Conservation (phyloP, 2,797 vertebrate species). For the Aldrovandia affinis region DNA sequence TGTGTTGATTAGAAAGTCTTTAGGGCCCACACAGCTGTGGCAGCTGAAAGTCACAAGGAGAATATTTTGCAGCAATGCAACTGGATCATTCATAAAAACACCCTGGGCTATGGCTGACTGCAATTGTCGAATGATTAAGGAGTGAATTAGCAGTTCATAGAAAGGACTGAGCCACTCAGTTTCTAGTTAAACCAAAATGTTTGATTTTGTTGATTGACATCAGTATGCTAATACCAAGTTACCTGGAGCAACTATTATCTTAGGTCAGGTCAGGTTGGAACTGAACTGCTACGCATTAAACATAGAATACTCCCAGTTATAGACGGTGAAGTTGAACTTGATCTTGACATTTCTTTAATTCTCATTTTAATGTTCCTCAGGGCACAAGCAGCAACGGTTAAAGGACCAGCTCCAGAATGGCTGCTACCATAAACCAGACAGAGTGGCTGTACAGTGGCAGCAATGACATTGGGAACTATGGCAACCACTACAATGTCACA, state of each 20-base stretch:
- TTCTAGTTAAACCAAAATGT: neutral
- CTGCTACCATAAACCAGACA: slow-evolving; percentile 58
- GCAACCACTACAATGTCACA: slow-evolving; percentile 34
- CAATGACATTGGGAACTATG: slow-evolving; percentile 1
- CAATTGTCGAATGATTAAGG: neutral
- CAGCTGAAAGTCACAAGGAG: slow-evolving; percentile 47
- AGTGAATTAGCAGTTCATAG: neutral
- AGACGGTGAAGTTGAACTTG: neutral
- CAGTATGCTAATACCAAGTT: neutral
- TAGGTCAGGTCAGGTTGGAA: neutral
- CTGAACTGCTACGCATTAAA: neutral
- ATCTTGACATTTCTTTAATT: neutral
- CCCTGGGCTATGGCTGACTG: neutral
- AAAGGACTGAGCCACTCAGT: neutral
- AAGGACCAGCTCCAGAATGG: slow-evolving; percentile 18
- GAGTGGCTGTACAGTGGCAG: slow-evolving; percentile 26
- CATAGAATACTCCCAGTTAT: neutral
- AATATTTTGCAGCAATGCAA: neutral
- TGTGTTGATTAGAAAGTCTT: neutral
- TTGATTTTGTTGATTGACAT: neutral
- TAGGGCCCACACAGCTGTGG: neutral
- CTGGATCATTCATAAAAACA: neutral
- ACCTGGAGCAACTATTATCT: neutral
- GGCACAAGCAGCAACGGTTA: slow-evolving; percentile 32
- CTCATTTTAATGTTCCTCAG: slow-evolving; percentile 40